A percentile compares a stretch with the other conserved stretches of the same genome.
phyloP scores from a whole-genome alignment of 37 sponge, comb jelly and placozoan genomes.

The Spongia lamella region DNA sequence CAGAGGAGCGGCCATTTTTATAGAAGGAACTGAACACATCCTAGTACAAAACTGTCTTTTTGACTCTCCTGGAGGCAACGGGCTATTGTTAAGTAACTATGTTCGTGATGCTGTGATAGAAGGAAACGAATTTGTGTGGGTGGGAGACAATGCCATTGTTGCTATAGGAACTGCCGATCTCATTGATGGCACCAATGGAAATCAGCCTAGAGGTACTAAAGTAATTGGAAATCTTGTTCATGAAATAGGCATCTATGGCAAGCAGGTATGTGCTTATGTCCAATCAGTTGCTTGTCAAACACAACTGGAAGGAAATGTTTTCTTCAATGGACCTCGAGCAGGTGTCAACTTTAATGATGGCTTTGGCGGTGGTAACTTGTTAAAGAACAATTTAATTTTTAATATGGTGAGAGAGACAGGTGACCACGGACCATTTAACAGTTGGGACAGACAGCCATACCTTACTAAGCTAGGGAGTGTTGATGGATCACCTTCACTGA shows the following conservation, averaged over 20 bases:
- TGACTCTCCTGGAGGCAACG: conserved; percentile 60
- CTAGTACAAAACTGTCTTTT: conserved; percentile 33
- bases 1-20: conserved; percentile 45
- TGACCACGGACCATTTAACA: conserved; percentile 63
- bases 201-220: conserved; percentile 42
- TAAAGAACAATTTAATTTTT: conserved; percentile 48
- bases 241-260: conserved; percentile 63
- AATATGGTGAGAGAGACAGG: conserved; percentile 62
- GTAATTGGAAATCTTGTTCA: conserved; percentile 50
- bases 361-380: conserved; percentile 50
- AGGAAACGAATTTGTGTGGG: conserved; percentile 33
- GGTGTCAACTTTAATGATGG: conserved; percentile 72
- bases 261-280: conserved; percentile 45
- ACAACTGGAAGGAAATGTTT: conserved; percentile 31
- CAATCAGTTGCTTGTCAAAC: conserved; percentile 42
- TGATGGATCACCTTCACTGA: conserved; percentile 27
- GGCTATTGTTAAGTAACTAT: conserved; percentile 38
- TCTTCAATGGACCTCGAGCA: conserved; percentile 64
- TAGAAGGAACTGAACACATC: conserved; percentile 36
- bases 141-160: conserved; percentile 61
- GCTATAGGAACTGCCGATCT: conserved; percentile 33
- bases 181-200: conserved; percentile 49
- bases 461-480: conserved; percentile 6
- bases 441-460: conserved; percentile 60
- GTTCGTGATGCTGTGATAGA: conserved; percentile 31